Base-by-base conservation (phyloP, 1,140 invertebrate species). In the Cotesia glomerata region DNA sequence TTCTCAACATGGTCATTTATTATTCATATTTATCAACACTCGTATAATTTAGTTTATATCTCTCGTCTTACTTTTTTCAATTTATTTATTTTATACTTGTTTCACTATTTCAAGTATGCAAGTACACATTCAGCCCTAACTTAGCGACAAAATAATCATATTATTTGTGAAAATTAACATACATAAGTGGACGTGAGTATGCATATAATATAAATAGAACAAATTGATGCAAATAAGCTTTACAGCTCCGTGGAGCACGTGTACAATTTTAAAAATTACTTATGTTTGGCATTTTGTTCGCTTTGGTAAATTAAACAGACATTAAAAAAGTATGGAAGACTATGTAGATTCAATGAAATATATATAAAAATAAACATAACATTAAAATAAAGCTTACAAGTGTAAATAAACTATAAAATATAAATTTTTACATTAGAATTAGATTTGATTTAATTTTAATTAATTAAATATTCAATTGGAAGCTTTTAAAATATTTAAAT, bases 401-500 rank as follows among this genome's bases (percentile, higher is more conserved):
- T 56, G 5, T 26, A 26, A 56, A 56, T 13, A 56, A 56, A 16
- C n/a, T 13, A 13, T 63, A 14, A 14, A 26, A 63, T 13, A 5
- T 36, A 35, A 36, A 11, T 63, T 26, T 11, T 5, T 34, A 59
- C 4, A 34, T 26, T 54, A 45, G 13, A 54, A n/a, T 54, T 54
- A 4, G 5, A 1, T 59, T 32, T 26, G n/a, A 62, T 62, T 35
- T 59, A 8, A 77, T 76, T 74, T 75, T 70, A 52, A 8, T 62
- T n/a, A 32, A 5, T 32, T 52, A 26, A 26, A 26, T 26, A 26
- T 26, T 26, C 26, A 26, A 26, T 3, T 5, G 26, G 11, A 62
- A 73, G 70, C 26, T 59, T 39, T 39, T 14, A n/a, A 18, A 34
- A 39, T 13, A 58, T 74, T 84, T 79, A 87, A 14, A 85, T 73